A percentile compares a stretch with the other conserved stretches of the same genome.
phyloP scores from a whole-genome alignment of 2,113 vertebrate species.

The Mionectes macconnelli region DNA sequence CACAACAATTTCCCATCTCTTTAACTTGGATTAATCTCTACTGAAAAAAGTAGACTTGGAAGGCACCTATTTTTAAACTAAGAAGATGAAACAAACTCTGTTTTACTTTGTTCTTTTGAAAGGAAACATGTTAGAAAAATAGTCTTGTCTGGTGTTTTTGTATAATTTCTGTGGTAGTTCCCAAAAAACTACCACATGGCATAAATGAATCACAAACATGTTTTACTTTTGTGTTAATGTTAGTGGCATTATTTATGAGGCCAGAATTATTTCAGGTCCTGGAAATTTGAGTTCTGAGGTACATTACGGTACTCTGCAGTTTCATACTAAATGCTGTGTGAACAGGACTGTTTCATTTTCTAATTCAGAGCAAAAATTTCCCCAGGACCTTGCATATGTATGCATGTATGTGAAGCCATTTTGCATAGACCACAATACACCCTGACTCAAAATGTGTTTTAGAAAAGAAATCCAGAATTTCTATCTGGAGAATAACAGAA shows the following conservation, averaged over 20 bases:
- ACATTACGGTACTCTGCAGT: not conserved
- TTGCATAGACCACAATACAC: not conserved
- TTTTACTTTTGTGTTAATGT: constrained; percentile 3
- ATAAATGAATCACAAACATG: not conserved
- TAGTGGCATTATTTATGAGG: not conserved
- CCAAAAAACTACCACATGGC: not conserved
- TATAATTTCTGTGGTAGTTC: not conserved
- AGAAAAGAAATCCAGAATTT: not conserved
- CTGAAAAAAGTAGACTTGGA: not conserved
- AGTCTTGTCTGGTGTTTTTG: not conserved
- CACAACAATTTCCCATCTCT: not conserved
- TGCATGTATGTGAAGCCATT: not conserved
- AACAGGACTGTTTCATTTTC: not conserved
- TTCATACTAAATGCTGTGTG: not conserved
- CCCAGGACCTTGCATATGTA: not conserved
- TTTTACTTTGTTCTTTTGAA: not conserved
- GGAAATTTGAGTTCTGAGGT: not conserved
- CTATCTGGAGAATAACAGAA: not conserved
- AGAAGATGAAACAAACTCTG: not conserved
- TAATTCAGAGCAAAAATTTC: not conserved
- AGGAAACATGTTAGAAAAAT: not conserved
- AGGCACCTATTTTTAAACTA: not conserved
- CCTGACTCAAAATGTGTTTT: not conserved
- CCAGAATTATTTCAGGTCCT: not conserved
- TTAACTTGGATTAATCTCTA: not conserved